A percentile compares a stretch with the other conserved stretches of the same genome.
These are phyloP conservation scores for Oasisia sp. DNA, from an alignment of 2,888 invertebrate genomes.

Conservation along the genomic window DNA sequence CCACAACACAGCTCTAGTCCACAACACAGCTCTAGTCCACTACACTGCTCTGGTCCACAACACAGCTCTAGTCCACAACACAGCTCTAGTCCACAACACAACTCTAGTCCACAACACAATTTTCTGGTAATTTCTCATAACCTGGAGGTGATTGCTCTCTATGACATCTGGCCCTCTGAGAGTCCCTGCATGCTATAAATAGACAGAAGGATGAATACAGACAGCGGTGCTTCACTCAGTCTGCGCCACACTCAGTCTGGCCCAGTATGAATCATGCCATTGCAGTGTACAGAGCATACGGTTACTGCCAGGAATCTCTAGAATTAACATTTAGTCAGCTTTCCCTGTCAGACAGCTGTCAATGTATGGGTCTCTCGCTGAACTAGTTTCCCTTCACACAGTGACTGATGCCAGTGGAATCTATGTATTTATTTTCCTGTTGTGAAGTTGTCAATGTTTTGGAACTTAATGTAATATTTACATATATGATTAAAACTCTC, in stretches of 20 bases:
- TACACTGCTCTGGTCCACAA: no score
- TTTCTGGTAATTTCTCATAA: not conserved
- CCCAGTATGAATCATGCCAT: not conserved
- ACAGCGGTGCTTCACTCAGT: not conserved
- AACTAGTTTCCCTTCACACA: not conserved
- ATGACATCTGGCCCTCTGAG: not conserved
- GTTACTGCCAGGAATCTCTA: not conserved
- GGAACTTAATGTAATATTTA: not conserved
- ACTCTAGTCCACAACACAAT: no score
- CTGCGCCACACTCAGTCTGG: not conserved
- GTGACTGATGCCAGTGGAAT: constrained; percentile 6
- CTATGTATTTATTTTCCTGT: not conserved
- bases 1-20: no score
- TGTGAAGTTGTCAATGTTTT: not conserved
- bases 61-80: no score
- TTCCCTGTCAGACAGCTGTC: not conserved
- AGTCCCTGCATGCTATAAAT: not conserved
- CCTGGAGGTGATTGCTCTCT: not conserved
- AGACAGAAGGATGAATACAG: not conserved
- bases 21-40: no score
- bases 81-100: no score
- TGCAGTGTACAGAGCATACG: not conserved
- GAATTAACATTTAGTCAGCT: not conserved
- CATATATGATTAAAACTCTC: not conserved
- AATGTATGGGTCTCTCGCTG: not conserved